A percentile compares a stretch with the other conserved stretches of the same genome.
Conservation (phyloP, 2,113 vertebrate genomes). For the Zeus faber region DNA sequence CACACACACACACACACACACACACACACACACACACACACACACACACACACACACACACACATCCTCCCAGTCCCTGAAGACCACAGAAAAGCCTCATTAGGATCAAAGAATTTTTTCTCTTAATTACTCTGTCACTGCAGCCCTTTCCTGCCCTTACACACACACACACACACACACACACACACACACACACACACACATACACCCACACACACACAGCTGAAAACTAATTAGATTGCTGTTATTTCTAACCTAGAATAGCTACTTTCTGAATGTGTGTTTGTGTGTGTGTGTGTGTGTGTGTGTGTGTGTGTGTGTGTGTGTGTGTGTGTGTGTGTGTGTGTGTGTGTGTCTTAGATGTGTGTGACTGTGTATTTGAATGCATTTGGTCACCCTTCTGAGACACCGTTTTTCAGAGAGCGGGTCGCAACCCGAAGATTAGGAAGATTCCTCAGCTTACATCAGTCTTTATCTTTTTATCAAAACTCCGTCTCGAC, state of each 20-base stretch:
- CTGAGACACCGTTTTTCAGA: too few species aligned
- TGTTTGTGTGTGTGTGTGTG: too few species aligned
- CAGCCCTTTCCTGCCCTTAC: conserved; percentile 35
- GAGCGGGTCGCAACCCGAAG: too few species aligned
- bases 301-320: conserved; percentile 8
- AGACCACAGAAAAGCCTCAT: conserved; percentile 53
- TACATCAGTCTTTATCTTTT: too few species aligned
- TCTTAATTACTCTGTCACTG: conserved; percentile 57
- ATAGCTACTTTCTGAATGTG: conserved; percentile 10
- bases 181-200: conserved; percentile 10
- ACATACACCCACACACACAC: conserved; percentile 1
- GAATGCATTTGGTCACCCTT: conserved; percentile 11
- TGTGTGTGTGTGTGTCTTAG: too few species aligned
- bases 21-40: not conserved
- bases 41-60: not conserved
- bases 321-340: conserved; percentile 14
- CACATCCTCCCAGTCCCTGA: conserved; percentile 23
- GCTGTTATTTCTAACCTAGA: conserved; percentile 50
- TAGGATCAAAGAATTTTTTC: conserved; percentile 67
- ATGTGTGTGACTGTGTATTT: not conserved
- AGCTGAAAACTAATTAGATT: conserved; percentile 52
- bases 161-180: conserved; percentile 7
- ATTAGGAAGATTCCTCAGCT: too few species aligned
- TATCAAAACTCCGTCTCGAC: too few species aligned
- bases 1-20: too few species aligned